Evolutionary conservation across 2,888 invertebrate genomes (phyloP), one percentile per base, ranked within the genome.

Genomic region (Caenorhabditis macrosperma): DNA sequence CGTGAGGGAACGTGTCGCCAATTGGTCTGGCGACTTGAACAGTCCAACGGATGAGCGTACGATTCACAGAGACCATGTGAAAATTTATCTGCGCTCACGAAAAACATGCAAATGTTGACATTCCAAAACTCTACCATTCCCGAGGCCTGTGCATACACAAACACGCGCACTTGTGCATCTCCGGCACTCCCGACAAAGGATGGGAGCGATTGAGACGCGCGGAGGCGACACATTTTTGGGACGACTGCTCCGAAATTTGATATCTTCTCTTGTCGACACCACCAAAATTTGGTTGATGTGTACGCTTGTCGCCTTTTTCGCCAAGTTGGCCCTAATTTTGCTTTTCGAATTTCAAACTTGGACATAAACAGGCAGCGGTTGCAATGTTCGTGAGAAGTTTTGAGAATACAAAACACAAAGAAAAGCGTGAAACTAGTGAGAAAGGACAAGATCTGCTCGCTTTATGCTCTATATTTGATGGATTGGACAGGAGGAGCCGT

Each of bases 71-170:
- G 2, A 50, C 24, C 7, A 50, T 74, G 64, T 64, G 57, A 72
- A 72, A 72, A 63, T 57, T 41, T 35, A 59, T 48, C 9, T 46
- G 54, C 33, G 35, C 60, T 63, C 74, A 74, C 74, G 74, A 74
- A 74, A 74, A 74, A 74, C 74, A 74, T 74, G 74, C 74, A 74
- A 74, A 64, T 74, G 74, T 74, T 74, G 74, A 74, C 74, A 74
- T 74, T 74, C 64, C 74, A 74, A 74, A 74, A 74, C 64, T 74
- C 74, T 74, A 64, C 74, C 64, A 74, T 74, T 74, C 74, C 74
- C 74, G 59, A 64, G 64, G 74, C 64, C 74, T 74, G 74, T 74
- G 74, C 74, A 71, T 71, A 74, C 74, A 74, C 74, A 74, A 55
- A 72, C 55, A 72, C 59, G 55, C 74, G 64, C 74, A 64, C 74